Base-by-base conservation (phyloP, 2,888 invertebrate genomes). In the Anthophora plumipes region DNA sequence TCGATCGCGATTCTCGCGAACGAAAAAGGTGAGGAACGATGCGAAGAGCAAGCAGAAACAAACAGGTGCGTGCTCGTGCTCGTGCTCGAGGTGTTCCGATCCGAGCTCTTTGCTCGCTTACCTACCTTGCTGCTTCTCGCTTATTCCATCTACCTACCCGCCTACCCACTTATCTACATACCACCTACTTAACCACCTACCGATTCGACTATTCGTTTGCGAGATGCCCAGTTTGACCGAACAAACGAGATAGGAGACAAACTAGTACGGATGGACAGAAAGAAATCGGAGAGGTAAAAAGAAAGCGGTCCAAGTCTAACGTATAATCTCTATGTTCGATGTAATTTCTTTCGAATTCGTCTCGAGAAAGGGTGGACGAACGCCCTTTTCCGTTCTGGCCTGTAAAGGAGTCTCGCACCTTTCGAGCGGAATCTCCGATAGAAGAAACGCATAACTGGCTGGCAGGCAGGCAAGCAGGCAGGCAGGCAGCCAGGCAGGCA, bases 321-420 rank as follows among this genome's bases (percentile, higher is more conserved):
- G 31, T 31, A 4, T 31, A 4, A 31, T 31, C 79, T 67, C 66
- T 60, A 76, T 66, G 66, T 66, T 70, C 52, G 41, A 11, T 25
- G 41, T 48, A 67, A 80, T 67, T 80, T 71, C 50, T 60, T 68
- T 63, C 41, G 39, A 31, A 60, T 59, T 76, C 77, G 46, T 78
- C 64, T 50, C n/a, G 48, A 37, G 25, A n/a, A 20, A 52, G 41
- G 12, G 12, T n/a, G n/a, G 25, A 55, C 8, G 7, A 7, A 7
- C 37, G 8, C 6, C 31, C 11, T 9, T 31, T 39, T 5, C 59
- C 14, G 59, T 20, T 14, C 7, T 12, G 3, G n/a, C 11, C 37
- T n/a, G n/a, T 11, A 1, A 31, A 2, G 20, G 7, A 59, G 20
- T 37, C n/a, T 37, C 20, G 11, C 7, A 37, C n/a, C 11, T 59